These are phyloP conservation scores for Leptinotarsa tumamoca DNA, from an alignment of 2,888 invertebrate species.

Conservation along the genomic window DNA sequence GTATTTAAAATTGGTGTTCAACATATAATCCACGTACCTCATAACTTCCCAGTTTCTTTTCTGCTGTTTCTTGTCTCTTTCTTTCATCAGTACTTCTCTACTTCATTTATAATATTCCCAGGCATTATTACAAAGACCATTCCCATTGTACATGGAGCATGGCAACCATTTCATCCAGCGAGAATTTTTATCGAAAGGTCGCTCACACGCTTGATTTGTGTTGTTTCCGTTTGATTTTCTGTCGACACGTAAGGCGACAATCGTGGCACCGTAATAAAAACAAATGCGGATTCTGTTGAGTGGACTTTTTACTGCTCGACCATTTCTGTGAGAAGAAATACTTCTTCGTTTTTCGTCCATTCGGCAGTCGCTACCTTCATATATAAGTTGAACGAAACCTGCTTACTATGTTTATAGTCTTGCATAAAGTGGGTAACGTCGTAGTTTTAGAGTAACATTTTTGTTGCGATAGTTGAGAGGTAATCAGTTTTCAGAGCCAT, in stretches of 20 bases:
- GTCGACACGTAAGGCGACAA: conserved; percentile 38
- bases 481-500: not conserved
- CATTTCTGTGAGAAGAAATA: conserved; percentile 17
- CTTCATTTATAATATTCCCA: too few species aligned
- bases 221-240: conserved; percentile 34
- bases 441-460: not conserved
- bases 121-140: too few species aligned
- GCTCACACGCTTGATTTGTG: conserved; percentile 30
- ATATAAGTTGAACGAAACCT: conserved; percentile 19
- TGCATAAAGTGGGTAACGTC: not conserved
- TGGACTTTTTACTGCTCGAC: conserved; percentile 35
- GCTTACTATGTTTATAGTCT: conserved; percentile 18
- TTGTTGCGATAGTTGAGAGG: conserved; percentile 2
- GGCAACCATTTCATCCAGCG: conserved; percentile 6
- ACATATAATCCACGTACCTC: too few species aligned
- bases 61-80: too few species aligned
- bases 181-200: conserved; percentile 25
- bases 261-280: conserved; percentile 41
- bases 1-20: too few species aligned
- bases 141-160: not conserved
- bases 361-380: conserved; percentile 8
- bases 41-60: too few species aligned
- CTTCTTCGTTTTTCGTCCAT: conserved; percentile 24
- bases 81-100: too few species aligned
- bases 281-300: conserved; percentile 39